These are phyloP conservation scores for Acanthosepion esculentum DNA, from an alignment of 2,888 invertebrate genomes.

Conservation along the genomic window DNA sequence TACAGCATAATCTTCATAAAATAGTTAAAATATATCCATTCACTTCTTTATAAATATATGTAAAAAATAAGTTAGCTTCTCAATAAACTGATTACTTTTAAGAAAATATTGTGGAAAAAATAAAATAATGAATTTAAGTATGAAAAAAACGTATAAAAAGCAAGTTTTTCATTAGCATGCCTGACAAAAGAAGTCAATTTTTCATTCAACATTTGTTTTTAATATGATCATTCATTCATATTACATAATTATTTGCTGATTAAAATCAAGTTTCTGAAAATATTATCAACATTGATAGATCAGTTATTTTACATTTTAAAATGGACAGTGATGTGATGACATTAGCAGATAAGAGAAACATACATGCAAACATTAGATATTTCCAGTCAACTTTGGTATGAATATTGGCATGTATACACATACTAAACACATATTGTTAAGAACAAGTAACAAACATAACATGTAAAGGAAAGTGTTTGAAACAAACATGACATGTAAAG, in stretches of 20 bases:
- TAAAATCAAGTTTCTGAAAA: not conserved
- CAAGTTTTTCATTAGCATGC: not conserved
- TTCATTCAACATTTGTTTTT: not conserved
- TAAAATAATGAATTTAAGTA: too few species aligned
- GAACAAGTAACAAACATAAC: not conserved
- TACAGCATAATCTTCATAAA: too few species aligned
- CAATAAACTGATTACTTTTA: too few species aligned
- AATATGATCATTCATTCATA: not conserved
- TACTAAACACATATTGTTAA: not conserved
- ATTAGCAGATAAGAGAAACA: not conserved
- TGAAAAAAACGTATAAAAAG: too few species aligned
- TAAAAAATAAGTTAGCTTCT: too few species aligned
- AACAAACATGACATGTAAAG: not conserved
- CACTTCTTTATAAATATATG: too few species aligned
- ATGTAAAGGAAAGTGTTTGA: not conserved
- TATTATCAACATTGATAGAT: not conserved
- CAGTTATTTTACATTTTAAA: not conserved
- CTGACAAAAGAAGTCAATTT: not conserved
- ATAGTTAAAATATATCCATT: too few species aligned
- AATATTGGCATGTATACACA: not conserved
- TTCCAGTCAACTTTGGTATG: not conserved
- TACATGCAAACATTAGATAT: not conserved
- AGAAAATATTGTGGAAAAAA: too few species aligned
- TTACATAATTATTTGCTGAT: not conserved
- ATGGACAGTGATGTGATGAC: not conserved